phyloP scores from a whole-genome alignment of 2,888 invertebrate genomes.

The Sphinx pinastri region DNA sequence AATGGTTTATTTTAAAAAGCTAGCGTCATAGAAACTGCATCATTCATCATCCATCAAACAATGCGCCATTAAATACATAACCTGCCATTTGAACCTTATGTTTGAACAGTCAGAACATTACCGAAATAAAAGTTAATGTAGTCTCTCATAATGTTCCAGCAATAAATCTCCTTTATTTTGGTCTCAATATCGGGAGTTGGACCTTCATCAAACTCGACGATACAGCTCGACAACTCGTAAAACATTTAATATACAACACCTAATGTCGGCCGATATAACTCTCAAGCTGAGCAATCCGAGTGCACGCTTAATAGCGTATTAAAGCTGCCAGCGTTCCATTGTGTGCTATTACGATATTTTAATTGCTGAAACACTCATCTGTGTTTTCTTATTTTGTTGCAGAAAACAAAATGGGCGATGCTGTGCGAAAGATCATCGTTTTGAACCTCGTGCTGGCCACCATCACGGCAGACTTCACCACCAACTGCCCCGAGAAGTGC shows the following conservation, averaged over 20 bases:
- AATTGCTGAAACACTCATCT: slow-evolving; percentile 30
- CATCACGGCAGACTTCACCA: slow-evolving; percentile 79
- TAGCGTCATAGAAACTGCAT: slow-evolving; percentile 1
- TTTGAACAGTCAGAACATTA: slow-evolving; percentile 1
- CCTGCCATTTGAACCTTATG: not conserved
- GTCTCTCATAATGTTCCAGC: no score
- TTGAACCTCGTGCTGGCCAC: slow-evolving; percentile 57
- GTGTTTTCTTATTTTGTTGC: slow-evolving; percentile 34
- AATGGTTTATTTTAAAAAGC: slow-evolving; percentile 10
- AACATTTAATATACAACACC: slow-evolving; percentile 37
- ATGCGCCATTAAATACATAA: not conserved
- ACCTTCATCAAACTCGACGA: not conserved
- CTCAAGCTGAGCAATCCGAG: slow-evolving; percentile 43
- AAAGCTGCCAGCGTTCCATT: slow-evolving; percentile 57
- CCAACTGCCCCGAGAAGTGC: slow-evolving; percentile 87
- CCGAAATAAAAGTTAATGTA: not conserved
- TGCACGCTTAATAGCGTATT: slow-evolving; percentile 58
- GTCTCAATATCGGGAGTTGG: not conserved
- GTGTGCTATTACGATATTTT: slow-evolving; percentile 53
- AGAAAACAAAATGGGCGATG: slow-evolving; percentile 57
- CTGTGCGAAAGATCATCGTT: slow-evolving; percentile 53
- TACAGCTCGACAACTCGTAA: slow-evolving; percentile 5
- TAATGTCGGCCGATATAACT: slow-evolving; percentile 46
- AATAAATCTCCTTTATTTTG: no score
- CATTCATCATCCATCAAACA: slow-evolving; percentile 8